Conservation (phyloP, 2,888 invertebrate genomes). For the Acleris laterana region DNA sequence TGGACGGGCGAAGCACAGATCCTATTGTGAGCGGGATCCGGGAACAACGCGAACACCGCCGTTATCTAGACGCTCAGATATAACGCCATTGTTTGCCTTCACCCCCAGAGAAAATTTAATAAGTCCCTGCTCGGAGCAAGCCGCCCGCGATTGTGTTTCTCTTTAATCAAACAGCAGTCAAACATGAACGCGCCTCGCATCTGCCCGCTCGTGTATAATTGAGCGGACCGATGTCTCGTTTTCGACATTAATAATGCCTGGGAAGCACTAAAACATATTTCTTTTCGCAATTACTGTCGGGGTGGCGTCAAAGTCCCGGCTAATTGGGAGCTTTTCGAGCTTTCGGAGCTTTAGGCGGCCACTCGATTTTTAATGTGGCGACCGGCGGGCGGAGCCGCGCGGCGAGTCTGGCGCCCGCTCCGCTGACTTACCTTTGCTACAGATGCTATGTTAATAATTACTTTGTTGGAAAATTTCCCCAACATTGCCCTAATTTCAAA, state of each 20-base stretch:
- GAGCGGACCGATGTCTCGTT: slow-evolving; percentile 45
- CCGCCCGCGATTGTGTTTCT: slow-evolving; percentile 67
- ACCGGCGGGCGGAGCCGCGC: slow-evolving; percentile 47
- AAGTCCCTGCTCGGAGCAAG: slow-evolving; percentile 65
- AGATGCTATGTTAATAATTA: slow-evolving; percentile 55
- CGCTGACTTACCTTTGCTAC: slow-evolving; percentile 26
- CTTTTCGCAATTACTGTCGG: slow-evolving; percentile 72
- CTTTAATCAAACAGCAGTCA: slow-evolving; percentile 69
- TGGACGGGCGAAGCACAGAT: slow-evolving; percentile 58
- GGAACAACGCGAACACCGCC: slow-evolving; percentile 57
- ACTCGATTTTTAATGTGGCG: slow-evolving; percentile 72
- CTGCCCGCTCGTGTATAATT: slow-evolving; percentile 44
- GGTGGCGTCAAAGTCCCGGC: slow-evolving; percentile 72
- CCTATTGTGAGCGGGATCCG: slow-evolving; percentile 62
- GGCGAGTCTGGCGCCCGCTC: slow-evolving; percentile 43
- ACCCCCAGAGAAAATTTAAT: slow-evolving; percentile 73
- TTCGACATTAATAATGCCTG: slow-evolving; percentile 64
- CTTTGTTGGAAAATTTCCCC: slow-evolving; percentile 51
- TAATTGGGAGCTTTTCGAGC: slow-evolving; percentile 77
- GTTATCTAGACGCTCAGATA: slow-evolving; percentile 75
- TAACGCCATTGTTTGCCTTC: slow-evolving; percentile 70
- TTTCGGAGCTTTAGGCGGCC: slow-evolving; percentile 66
- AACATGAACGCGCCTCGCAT: slow-evolving; percentile 52
- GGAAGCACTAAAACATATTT: slow-evolving; percentile 71
- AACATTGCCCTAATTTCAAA: slow-evolving; percentile 52